phyloP scores from a whole-genome alignment of 2,113 vertebrate genomes.

The Rattus rattus region DNA sequence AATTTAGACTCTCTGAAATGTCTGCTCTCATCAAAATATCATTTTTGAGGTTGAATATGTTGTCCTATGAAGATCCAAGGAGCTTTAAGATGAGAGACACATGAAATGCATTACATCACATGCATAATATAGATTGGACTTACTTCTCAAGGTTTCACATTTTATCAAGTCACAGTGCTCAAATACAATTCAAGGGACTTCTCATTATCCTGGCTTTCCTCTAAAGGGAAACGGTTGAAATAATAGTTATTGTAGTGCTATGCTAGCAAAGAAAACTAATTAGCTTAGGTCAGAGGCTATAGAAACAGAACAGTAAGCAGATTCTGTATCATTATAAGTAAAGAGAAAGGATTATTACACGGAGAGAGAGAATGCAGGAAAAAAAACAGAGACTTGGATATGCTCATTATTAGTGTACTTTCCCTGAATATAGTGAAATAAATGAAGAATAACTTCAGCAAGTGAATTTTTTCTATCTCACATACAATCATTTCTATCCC shows the following conservation, averaged over 20 bases:
- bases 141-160: constrained; percentile 72
- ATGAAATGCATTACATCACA: constrained; percentile 50
- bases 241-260: constrained; percentile 72
- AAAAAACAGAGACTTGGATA: constrained; percentile 55
- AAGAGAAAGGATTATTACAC: not conserved
- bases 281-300: constrained; percentile 51
- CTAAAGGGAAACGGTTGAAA: constrained; percentile 61
- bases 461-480: constrained; percentile 60
- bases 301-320: constrained; percentile 62
- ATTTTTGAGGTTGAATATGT: constrained; percentile 80
- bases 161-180: constrained; percentile 70
- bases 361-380: constrained; percentile 67
- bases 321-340: constrained; percentile 66
- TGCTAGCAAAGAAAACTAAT: constrained; percentile 69
- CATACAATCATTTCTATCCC: constrained; percentile 66
- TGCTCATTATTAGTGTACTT: constrained; percentile 12
- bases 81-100: constrained; percentile 69
- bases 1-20: constrained; percentile 83
- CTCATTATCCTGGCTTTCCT: constrained; percentile 69
- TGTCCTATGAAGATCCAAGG: constrained; percentile 62
- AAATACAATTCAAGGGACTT: constrained; percentile 67
- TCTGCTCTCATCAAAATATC: constrained; percentile 80
- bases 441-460: constrained; percentile 72
- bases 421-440: constrained; percentile 7
- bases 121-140: constrained; percentile 63